Evolutionary conservation across 2,113 vertebrate genomes (phyloP), one percentile per base, ranked within the genome.

Genomic region (Amphiprion ocellaris): DNA sequence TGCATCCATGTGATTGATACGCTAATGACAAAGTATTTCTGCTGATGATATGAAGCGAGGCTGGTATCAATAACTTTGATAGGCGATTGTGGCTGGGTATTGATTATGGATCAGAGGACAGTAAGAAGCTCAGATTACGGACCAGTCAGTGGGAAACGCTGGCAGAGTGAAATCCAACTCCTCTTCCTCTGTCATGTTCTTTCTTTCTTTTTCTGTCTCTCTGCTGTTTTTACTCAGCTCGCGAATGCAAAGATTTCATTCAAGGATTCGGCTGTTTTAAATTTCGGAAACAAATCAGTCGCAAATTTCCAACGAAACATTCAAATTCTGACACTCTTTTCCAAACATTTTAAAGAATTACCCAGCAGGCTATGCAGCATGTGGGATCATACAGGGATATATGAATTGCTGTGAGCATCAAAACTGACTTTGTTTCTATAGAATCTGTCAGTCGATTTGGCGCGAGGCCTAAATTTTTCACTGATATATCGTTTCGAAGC

Each of bases 41-140:
- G 12, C 59, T 52, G 65, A 87, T 72, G 39, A 74, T 26, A 39
- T 30, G 26, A 77, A 78, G 73, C 56, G 63, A 69, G 63, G 69
- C 39, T 37, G 50, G 49, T 81, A 76, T 93, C 90, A 53, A 92
- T 93, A 92, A 59, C 85, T 91, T 88, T 88, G 89, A 93, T 89
- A 86, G 90, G 77, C 55, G 73, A 87, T 84, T 89, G 84, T 72
- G 87, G 84, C 83, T 64, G 72, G 10, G 19, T 88, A 92, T 93
- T 85, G 87, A 81, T 89, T 90, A 89, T 90, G 69, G 90, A 92
- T 92, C 81, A 82, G 62, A 78, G 72, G 67, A 82, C 65, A 75
- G 33, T 41, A 64, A 69, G 61, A 50, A 9, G 85, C 79, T 93
- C 82, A 33, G 17, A n/a, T 94, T 91, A 70, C 90, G 11, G 72